Conservation (phyloP, 2,113 vertebrate genomes). For the Eulemur rufifrons region DNA sequence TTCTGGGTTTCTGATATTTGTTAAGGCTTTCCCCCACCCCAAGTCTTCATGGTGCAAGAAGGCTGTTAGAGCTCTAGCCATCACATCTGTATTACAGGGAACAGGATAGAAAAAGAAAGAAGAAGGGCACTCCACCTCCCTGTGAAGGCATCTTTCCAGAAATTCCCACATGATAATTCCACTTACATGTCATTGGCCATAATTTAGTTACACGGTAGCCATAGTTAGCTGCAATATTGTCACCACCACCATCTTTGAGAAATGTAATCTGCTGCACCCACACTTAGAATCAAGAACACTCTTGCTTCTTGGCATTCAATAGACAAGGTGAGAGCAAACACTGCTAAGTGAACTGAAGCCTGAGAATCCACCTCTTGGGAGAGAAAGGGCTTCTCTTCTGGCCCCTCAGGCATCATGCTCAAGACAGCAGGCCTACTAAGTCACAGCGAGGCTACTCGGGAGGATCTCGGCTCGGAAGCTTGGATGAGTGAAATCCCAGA, state of each 20-base stretch:
- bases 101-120: not conserved
- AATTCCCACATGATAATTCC: not conserved
- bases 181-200: not conserved
- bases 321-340: not conserved
- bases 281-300: not conserved
- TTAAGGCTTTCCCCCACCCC: not conserved
- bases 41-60: not conserved
- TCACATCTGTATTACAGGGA: not conserved
- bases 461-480: not conserved
- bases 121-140: not conserved
- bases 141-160: constrained; percentile 29
- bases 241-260: not conserved
- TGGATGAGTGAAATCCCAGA: not conserved
- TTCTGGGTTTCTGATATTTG: not conserved
- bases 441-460: not conserved
- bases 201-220: not conserved
- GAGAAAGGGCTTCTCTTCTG: not conserved
- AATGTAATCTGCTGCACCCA: not conserved
- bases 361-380: not conserved
- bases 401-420: not conserved
- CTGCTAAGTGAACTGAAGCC: not conserved
- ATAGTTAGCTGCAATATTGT: not conserved
- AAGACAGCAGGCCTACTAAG: not conserved
- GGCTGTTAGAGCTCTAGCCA: not conserved
- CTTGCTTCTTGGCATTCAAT: not conserved